Base-by-base conservation (phyloP, 2,113 vertebrate genomes). In the Pantherophis guttatus region DNA sequence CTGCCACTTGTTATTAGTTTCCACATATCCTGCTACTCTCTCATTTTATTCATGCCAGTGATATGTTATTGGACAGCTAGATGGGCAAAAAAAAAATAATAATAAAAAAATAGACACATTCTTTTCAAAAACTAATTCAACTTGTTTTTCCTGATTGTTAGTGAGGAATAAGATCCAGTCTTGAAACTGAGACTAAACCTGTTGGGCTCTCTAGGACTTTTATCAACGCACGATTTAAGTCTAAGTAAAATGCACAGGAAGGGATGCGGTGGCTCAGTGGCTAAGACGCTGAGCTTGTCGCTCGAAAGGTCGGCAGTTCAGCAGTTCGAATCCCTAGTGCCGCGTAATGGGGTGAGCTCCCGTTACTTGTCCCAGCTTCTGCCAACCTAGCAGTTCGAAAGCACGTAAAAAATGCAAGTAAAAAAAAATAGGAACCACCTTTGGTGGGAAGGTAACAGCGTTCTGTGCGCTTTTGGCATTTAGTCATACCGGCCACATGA, bases 1-100 rank as follows among this genome's bases (percentile, higher is more conserved):
- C 19, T 94, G 92, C 44, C 21, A 92, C 94, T 97, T 94, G 94
- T 95, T 86, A 91, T 91, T 96, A 93, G 70, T 87, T 57, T 92
- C 93, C 52, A 88, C 1, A 54, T 26, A 21, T 29, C 17, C 52
- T 96, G 48, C 87, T 53, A 8, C 4, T 8, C 6, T 19, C 44
- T 58, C 3, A 23, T 81, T 89, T 94, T 95, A 93, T 93, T 96
- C 96, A 94, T 94, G 4, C 2, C 96, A 93, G 29, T 91, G 93
- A 94, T 93, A 62, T n/a, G 93, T 92, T 90, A 91, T 8, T 65
- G 92, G 93, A 1, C 17, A 75, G 85, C 19, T 5, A n/a, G 1
- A 3, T 15, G 11, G 26, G 5, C 2, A 15, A 86, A 55, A 24
- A 57, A 57, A 81, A 93, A 92, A 59, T n/a, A n/a, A n/a, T n/a